Evolutionary conservation across 2,797 vertebrate species (phyloP).

Genomic region (Enteromius paludinosus): DNA sequence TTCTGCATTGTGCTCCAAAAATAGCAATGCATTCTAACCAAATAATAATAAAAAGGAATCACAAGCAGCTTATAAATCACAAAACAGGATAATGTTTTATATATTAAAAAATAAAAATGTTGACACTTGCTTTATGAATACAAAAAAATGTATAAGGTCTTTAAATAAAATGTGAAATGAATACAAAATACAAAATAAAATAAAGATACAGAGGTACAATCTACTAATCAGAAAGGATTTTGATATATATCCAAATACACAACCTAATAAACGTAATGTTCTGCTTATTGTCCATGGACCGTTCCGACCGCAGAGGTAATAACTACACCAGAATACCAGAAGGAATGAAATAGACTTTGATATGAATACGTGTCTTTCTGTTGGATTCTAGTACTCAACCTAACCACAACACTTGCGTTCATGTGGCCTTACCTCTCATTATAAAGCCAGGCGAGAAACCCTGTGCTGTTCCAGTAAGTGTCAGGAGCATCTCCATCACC

Average conservation of each 20-base stretch:
- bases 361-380: background rate
- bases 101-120: too few relatives aligned
- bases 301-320: background rate
- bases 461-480: conserved; percentile 95
- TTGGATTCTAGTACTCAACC: too few relatives aligned
- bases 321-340: background rate
- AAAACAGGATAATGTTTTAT: background rate
- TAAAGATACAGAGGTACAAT: background rate
- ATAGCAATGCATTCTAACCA: background rate
- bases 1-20: background rate
- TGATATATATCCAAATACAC: background rate
- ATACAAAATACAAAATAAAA: too few relatives aligned
- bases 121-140: background rate
- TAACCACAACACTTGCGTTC: background rate
- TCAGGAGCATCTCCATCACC: conserved; percentile 88
- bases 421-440: conserved; percentile 87
- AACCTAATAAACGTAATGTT: background rate
- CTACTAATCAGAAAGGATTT: background rate
- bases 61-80: background rate
- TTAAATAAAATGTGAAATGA: background rate
- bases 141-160: background rate
- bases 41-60: background rate
- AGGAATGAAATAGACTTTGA: background rate
- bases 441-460: conserved; percentile 96
- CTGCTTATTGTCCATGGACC: background rate